Evolutionary conservation across 1,140 invertebrate species (phyloP).

Genomic region (Drosophila orena): DNA sequence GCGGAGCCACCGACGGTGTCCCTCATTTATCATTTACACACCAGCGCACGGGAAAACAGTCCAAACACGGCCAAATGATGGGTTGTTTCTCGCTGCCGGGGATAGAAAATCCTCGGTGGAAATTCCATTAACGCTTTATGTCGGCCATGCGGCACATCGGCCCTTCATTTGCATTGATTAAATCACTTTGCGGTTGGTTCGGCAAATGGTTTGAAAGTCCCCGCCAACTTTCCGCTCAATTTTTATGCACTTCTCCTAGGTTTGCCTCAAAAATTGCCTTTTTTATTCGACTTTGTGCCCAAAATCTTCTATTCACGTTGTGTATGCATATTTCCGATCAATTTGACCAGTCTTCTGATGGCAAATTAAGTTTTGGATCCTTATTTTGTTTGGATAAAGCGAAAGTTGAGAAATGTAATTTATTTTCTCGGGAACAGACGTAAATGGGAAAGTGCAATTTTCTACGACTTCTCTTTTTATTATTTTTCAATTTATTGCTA

Average conservation of each 20-base stretch:
- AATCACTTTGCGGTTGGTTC: constrained; percentile 73
- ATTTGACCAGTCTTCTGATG: constrained; percentile 18
- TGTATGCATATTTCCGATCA: constrained; percentile 45
- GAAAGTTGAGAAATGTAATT: no score
- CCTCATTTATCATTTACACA: constrained; percentile 82
- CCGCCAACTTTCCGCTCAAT: constrained; percentile 64
- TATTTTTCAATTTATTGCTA: no score
- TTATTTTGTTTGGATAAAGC: constrained; percentile 4
- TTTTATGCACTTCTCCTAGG: constrained; percentile 47
- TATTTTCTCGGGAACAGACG: no score
- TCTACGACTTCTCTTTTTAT: no score
- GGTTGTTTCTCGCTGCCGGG: constrained; percentile 15
- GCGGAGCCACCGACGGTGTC: constrained; percentile 48
- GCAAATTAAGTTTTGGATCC: constrained; percentile 10
- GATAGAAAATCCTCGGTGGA: constrained; percentile 29
- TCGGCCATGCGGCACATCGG: constrained; percentile 43
- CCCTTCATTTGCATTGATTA: constrained; percentile 76
- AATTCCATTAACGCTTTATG: constrained; percentile 69
- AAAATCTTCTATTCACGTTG: constrained; percentile 53
- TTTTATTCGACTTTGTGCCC: constrained; percentile 14
- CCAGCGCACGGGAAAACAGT: constrained; percentile 74
- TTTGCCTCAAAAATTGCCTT: constrained; percentile 65
- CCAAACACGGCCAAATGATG: constrained; percentile 58
- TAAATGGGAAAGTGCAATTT: not conserved
- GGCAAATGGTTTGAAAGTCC: constrained; percentile 66